Conservation (phyloP, 1,140 invertebrate genomes). For the Caenorhabditis elegans region DNA sequence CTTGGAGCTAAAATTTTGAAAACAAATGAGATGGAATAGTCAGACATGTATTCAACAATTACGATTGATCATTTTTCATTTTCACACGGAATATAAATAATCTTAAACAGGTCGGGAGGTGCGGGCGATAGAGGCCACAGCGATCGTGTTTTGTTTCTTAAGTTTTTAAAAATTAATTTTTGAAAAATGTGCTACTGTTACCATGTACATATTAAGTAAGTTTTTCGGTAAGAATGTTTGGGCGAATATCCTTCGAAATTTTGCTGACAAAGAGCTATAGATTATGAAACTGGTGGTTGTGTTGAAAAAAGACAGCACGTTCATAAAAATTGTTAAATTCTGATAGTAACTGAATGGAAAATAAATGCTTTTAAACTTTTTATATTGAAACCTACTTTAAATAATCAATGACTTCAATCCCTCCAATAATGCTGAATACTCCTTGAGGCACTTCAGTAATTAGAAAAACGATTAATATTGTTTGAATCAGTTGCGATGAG, state of each 20-base stretch:
- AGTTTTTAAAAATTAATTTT: no score
- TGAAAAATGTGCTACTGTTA: no score
- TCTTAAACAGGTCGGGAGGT: no score
- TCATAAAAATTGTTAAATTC: constrained; percentile 13
- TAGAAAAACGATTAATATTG: neutral
- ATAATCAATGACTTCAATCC: neutral
- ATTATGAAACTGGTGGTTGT: constrained; percentile 9
- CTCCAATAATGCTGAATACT: neutral
- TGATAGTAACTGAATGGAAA: neutral
- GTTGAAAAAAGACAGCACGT: neutral
- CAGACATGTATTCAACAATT: neutral
- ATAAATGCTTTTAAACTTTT: no score
- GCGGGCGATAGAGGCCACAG: no score
- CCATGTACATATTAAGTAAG: no score
- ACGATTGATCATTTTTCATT: no score
- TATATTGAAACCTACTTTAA: neutral
- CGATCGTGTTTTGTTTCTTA: no score
- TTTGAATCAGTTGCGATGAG: neutral
- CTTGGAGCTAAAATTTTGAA: no score
- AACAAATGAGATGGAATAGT: neutral
- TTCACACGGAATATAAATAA: no score
- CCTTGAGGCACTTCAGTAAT: neutral
- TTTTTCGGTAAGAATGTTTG: neutral
- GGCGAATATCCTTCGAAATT: neutral
- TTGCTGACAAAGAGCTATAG: neutral